These are phyloP conservation scores for Sparus aurata DNA, from an alignment of 2,797 vertebrate genomes.

Conservation along the genomic window DNA sequence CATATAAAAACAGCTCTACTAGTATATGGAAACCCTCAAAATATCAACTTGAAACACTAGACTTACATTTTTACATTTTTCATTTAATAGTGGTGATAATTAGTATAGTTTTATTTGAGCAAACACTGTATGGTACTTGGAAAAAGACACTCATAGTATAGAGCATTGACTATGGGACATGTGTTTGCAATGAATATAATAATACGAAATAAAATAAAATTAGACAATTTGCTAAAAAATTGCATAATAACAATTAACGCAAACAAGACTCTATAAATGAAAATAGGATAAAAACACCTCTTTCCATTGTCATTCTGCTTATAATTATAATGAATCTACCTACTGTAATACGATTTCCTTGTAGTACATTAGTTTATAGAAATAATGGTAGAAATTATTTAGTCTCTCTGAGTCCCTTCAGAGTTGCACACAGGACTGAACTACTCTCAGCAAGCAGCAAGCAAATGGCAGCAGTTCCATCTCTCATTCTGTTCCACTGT, in stretches of 20 bases:
- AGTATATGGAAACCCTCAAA: no score
- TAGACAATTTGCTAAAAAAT: background rate
- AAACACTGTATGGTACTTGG: no score
- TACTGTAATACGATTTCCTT: background rate
- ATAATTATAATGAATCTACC: background rate
- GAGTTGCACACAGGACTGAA: constrained; percentile 43
- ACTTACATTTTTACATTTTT: no score
- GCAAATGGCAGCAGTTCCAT: constrained; percentile 70
- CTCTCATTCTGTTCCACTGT: constrained; percentile 68
- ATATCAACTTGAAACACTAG: no score
- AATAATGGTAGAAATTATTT: background rate
- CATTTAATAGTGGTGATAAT: no score
- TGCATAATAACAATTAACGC: background rate
- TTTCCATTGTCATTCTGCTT: background rate
- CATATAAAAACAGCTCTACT: no score
- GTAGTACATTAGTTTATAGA: background rate
- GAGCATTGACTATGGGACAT: no score
- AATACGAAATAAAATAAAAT: background rate
- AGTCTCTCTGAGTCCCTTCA: constrained; percentile 40
- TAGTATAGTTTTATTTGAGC: no score
- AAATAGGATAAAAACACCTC: background rate
- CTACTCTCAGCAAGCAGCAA: constrained; percentile 48
- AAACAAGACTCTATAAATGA: background rate
- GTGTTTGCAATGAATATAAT: background rate
- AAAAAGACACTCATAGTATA: no score